Conservation (phyloP, 1,140 invertebrate species). For the Dreissena polymorpha region DNA sequence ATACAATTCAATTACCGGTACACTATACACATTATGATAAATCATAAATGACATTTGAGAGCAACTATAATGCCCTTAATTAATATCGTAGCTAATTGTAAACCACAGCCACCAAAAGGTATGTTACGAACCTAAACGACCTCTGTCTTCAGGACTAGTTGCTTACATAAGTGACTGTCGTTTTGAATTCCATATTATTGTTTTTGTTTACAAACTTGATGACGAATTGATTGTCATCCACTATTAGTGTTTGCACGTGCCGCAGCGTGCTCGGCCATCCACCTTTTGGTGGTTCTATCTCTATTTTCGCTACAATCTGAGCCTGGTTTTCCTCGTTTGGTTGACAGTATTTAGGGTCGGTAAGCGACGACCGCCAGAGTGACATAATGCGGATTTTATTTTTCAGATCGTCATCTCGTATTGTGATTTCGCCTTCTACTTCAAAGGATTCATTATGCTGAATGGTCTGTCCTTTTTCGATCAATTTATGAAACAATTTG, state of each 20-base stretch:
- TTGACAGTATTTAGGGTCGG: constrained; percentile 21
- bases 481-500: constrained; percentile 17
- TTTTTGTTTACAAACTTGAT: constrained; percentile 12
- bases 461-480: constrained; percentile 17
- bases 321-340: not conserved
- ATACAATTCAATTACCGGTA: too few relatives aligned
- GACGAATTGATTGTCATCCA: not conserved
- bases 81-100: too few relatives aligned
- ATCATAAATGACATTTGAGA: too few relatives aligned
- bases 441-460: constrained; percentile 11
- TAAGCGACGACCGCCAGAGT: constrained; percentile 9
- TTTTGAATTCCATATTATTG: not conserved
- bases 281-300: constrained; percentile 9
- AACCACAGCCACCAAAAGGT: too few relatives aligned
- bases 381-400: not conserved
- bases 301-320: not conserved
- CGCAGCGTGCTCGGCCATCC: constrained; percentile 10
- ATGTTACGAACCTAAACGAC: too few relatives aligned
- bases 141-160: too few relatives aligned
- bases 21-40: too few relatives aligned
- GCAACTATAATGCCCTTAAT: too few relatives aligned
- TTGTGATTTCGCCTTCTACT: not conserved
- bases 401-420: not conserved
- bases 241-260: not conserved
- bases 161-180: not conserved